Percentiles rank a stretch among this genome's conserved stretches.
phyloP scores from a whole-genome alignment of 2,113 vertebrate genomes.

The Uria lomvia region DNA sequence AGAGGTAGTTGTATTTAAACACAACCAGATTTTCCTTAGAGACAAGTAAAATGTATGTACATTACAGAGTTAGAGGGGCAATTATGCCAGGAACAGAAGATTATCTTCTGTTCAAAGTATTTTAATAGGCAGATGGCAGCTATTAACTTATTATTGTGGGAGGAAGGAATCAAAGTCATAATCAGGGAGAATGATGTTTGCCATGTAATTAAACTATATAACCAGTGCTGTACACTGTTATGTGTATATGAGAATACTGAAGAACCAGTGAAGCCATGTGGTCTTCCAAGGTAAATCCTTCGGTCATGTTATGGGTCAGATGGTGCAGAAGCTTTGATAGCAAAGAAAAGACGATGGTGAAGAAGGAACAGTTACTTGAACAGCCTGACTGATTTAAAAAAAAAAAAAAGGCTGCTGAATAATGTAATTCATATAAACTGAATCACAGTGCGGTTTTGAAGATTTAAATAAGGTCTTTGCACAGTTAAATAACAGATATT shows the following conservation, averaged over 20 bases:
- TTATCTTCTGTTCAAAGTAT: constrained; percentile 36
- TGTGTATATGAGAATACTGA: background rate
- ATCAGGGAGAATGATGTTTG: constrained; percentile 24
- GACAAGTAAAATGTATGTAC: background rate
- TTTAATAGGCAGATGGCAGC: constrained; percentile 49
- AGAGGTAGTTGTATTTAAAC: constrained; percentile 25
- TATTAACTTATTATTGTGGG: constrained; percentile 58
- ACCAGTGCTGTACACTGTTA: background rate
- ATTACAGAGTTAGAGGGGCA: constrained; percentile 11
- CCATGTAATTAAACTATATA: background rate
- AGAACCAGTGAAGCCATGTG: background rate
- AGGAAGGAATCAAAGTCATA: constrained; percentile 51
- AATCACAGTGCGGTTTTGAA: background rate
- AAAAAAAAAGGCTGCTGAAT: background rate
- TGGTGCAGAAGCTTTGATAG: background rate
- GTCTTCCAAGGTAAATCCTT: background rate
- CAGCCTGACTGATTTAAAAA: background rate
- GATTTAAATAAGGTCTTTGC: background rate
- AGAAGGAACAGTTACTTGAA: background rate
- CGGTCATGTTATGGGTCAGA: background rate
- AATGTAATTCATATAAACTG: background rate
- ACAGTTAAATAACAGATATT: background rate
- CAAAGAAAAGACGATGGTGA: background rate
- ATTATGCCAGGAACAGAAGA: constrained; percentile 51
- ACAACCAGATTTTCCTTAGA: background rate